Conservation (phyloP, 2,797 vertebrate genomes). For the Karalla daura region DNA sequence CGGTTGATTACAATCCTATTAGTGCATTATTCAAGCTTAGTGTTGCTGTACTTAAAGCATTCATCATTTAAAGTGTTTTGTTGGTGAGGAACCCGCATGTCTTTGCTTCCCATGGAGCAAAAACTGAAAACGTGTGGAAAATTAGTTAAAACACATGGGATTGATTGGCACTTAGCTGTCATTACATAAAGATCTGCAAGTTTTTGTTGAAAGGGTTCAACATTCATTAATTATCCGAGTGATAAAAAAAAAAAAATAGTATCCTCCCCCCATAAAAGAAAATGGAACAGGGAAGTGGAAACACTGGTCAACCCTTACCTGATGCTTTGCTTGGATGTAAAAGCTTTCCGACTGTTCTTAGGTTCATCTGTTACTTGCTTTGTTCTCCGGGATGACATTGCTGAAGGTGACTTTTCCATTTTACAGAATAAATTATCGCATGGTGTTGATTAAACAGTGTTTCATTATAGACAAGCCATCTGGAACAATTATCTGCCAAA, state of each 20-base stretch:
- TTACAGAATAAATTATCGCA: constrained; percentile 12
- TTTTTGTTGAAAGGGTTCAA: no score
- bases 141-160: neutral
- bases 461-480: constrained; percentile 36
- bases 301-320: constrained; percentile 13
- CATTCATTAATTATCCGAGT: no score
- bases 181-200: no score
- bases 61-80: constrained; percentile 69
- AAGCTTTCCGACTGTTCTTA: neutral
- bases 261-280: no score
- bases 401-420: constrained; percentile 10
- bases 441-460: constrained; percentile 25
- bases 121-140: neutral
- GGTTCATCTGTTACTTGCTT: no score
- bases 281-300: no score
- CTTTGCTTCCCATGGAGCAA: constrained; percentile 1
- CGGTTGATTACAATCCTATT: constrained; percentile 67
- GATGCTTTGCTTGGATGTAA: neutral
- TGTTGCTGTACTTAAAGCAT: constrained; percentile 31
- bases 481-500: constrained; percentile 5
- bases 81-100: constrained; percentile 14
- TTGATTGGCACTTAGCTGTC: no score
- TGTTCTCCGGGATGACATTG: neutral
- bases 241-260: no score
- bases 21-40: constrained; percentile 64